A percentile compares a stretch with the other conserved stretches of the same genome.
Conservation (phyloP, 2,797 vertebrate species). For the Xerus rutilus region DNA sequence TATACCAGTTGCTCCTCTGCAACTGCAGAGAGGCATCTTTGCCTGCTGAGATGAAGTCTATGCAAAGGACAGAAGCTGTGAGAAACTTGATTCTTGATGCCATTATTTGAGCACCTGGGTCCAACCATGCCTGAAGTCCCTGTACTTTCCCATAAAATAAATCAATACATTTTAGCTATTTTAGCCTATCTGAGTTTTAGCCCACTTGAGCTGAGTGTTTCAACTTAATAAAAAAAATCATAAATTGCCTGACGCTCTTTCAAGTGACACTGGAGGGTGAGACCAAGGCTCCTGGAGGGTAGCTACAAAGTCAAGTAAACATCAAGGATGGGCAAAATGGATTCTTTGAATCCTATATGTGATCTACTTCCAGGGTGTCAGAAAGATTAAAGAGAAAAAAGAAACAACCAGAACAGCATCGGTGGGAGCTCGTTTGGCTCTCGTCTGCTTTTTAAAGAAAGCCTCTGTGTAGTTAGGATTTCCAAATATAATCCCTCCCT, state of each 20-base stretch:
- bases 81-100: not conserved
- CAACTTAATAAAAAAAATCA: slow-evolving; percentile 12
- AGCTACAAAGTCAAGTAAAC: slow-evolving; percentile 24
- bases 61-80: not conserved
- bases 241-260: slow-evolving; percentile 27
- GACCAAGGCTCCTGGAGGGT: not conserved
- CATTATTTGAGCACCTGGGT: not conserved
- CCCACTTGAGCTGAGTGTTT: slow-evolving; percentile 22
- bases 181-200: slow-evolving; percentile 29
- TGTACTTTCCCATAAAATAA: not conserved
- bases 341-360: slow-evolving; percentile 3
- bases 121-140: slow-evolving; percentile 57
- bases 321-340: slow-evolving; percentile 25
- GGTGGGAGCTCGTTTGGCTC: slow-evolving; percentile 73
- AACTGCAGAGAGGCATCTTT: not conserved
- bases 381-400: slow-evolving; percentile 67
- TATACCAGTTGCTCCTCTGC: not conserved
- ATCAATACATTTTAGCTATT: not conserved
- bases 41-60: not conserved
- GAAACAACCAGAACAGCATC: slow-evolving; percentile 50
- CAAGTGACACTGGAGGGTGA: not conserved
- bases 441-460: slow-evolving; percentile 76
- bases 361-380: slow-evolving; percentile 77
- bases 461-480: slow-evolving; percentile 77
- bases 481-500: slow-evolving; percentile 79